Evolutionary conservation across 2,113 vertebrate species (phyloP).

Genomic region (Entelurus aequoreus): DNA sequence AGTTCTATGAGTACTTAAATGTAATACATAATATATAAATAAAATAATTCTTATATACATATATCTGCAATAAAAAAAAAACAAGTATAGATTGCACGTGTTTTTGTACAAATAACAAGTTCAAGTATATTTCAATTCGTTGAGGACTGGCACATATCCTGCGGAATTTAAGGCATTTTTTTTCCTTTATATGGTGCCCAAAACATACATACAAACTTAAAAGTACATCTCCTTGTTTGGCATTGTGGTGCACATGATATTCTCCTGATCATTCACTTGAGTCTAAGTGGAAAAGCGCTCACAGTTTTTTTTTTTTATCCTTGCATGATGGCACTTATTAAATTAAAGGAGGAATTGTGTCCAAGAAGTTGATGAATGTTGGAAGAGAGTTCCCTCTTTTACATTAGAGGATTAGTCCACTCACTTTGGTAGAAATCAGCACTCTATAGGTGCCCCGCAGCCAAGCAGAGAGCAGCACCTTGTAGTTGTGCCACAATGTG

Average conservation of each 20-base stretch:
- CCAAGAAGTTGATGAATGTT: conserved; percentile 44
- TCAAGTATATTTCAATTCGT: conserved; percentile 91
- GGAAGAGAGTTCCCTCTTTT: conserved; percentile 36
- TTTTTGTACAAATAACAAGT: conserved; percentile 84
- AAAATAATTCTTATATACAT: conserved; percentile 80
- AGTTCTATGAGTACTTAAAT: conserved; percentile 80
- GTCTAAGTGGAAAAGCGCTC: conserved; percentile 66
- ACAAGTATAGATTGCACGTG: conserved; percentile 89
- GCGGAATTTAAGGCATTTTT: conserved; percentile 70
- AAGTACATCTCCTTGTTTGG: conserved; percentile 49
- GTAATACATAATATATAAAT: conserved; percentile 87
- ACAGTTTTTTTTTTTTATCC: conserved; percentile 41
- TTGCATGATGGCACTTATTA: conserved; percentile 54
- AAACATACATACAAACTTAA: conserved; percentile 37
- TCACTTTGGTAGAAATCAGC: conserved; percentile 48
- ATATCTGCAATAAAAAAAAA: conserved; percentile 64
- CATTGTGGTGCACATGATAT: conserved; percentile 49
- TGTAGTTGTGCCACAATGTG: conserved; percentile 43
- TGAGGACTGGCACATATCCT: conserved; percentile 71
- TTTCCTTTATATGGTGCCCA: conserved; percentile 67
- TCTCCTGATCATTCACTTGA: conserved; percentile 59
- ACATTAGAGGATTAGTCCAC: conserved; percentile 44
- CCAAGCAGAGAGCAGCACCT: conserved; percentile 53
- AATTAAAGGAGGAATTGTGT: conserved; percentile 57
- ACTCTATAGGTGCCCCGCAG: conserved; percentile 38